Evolutionary conservation across 2,888 invertebrate genomes (phyloP), one percentile per base, ranked within the genome.

Genomic region (Netelia inedita): DNA sequence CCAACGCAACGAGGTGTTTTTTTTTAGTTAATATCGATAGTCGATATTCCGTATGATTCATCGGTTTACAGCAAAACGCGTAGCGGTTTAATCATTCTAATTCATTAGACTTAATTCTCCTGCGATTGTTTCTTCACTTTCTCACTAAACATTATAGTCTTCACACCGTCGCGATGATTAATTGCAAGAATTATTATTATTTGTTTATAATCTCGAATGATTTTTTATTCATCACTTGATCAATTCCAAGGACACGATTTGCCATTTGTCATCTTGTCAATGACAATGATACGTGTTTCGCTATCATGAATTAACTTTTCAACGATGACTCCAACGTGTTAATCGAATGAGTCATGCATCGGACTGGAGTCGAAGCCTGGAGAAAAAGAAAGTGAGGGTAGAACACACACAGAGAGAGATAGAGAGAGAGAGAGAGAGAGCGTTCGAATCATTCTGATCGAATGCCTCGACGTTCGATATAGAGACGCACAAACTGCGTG

Each of bases 401-500:
- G 61, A 21, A 11, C n/a, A n/a, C n/a, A n/a, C n/a, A 23, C 11
- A 21, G 61, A 61, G 61, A 61, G 61, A 59, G 28, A 9, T 8
- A 35, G 63, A n/a, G 63, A 63, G 14, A 19, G 35, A 11, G 21
- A 9, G 23, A 21, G 50, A 19, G 46, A 68, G 21, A 76, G 43
- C 16, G 55, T 46, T 57, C 23, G 71, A 83, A 75, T 79, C 46
- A 65, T 83, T 79, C 66, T 59, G 79, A 72, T 72, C 74, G 63
- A 68, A 76, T 66, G 63, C 41, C 59, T 73, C 66, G 73, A 80
- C 57, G 82, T 55, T 63, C 14, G 69, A 63, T 74, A 72, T 57
- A 19, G 35, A 65, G 46, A 53, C 46, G 16, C 46, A 61, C 35
- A 9, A 63, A 79, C 57, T 66, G 73, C 61, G 74, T 75, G 63